Percentiles rank a stretch among this genome's conserved stretches.
Conservation (phyloP, 2,113 vertebrate species). For the Macroglossus sobrinus region DNA sequence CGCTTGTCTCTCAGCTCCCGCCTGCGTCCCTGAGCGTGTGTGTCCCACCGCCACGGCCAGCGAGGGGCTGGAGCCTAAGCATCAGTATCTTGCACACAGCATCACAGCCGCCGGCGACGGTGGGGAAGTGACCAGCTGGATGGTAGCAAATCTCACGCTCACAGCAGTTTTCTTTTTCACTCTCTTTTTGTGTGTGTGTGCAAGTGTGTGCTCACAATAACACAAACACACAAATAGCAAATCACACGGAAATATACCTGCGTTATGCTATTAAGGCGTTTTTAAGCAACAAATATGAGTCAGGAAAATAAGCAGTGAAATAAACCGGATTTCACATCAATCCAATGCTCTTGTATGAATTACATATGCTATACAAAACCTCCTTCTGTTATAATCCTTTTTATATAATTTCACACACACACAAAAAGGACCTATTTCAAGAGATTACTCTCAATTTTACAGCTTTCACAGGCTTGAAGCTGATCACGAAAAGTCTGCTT, state of each 20-base stretch:
- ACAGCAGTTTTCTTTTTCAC: background rate
- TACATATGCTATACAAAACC: background rate
- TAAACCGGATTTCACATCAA: slow-evolving; percentile 14
- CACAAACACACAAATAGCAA: background rate
- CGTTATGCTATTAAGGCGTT: background rate
- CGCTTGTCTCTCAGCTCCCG: rapidly evolving
- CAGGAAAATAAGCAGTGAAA: background rate
- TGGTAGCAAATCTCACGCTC: background rate
- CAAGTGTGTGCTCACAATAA: background rate
- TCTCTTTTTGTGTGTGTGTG: background rate
- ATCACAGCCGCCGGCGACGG: background rate
- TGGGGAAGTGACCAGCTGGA: background rate
- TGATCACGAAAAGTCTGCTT: slow-evolving; percentile 4
- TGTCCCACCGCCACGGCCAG: background rate
- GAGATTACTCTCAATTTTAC: background rate
- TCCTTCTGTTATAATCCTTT: background rate
- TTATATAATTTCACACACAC: background rate
- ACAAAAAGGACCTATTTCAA: background rate
- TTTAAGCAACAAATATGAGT: background rate
- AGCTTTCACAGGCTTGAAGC: background rate
- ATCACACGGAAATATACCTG: background rate
- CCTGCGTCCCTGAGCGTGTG: rapidly evolving
- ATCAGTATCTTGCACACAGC: background rate
- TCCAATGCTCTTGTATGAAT: background rate
- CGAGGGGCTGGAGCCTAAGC: background rate